phyloP scores from a whole-genome alignment of 2,797 vertebrate species.

The Pygocentrus nattereri region DNA sequence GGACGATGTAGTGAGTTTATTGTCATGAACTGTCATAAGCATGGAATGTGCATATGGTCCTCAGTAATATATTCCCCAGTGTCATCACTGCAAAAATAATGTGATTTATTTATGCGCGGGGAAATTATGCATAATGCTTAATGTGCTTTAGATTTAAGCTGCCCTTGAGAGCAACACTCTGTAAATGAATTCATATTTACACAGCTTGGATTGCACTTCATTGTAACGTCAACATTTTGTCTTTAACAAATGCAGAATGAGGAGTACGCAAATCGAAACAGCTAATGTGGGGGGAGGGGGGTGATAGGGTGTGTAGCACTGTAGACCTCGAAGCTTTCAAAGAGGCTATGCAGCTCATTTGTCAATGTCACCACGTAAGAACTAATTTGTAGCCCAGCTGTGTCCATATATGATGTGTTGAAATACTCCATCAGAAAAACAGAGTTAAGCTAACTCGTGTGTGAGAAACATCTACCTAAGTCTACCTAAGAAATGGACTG shows the following conservation, averaged over 20 bases:
- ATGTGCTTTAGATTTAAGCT: conserved; percentile 51
- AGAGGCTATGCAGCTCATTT: conserved; percentile 74
- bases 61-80: conserved; percentile 35
- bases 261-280: conserved; percentile 25
- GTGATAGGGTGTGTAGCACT: conserved; percentile 13
- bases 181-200: conserved; percentile 54
- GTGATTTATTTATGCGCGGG: conserved; percentile 43
- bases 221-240: conserved; percentile 34
- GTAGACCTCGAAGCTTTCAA: conserved; percentile 54
- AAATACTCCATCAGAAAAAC: conserved; percentile 80
- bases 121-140: conserved; percentile 49
- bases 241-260: conserved; percentile 21
- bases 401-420: conserved; percentile 84
- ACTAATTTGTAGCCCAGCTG: conserved; percentile 85
- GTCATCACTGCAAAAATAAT: conserved; percentile 28
- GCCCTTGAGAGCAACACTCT: conserved; percentile 34
- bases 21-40: conserved; percentile 36
- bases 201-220: conserved; percentile 46
- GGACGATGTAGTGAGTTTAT: conserved; percentile 10
- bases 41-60: conserved; percentile 35
- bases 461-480: conserved; percentile 72
- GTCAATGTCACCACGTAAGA: conserved; percentile 78
- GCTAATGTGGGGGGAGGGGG: conserved; percentile 18
- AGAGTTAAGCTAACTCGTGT: conserved; percentile 68
- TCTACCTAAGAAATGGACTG: conserved; percentile 67